Conservation (phyloP, 2,888 invertebrate species). For the Xestia rhomboidea region DNA sequence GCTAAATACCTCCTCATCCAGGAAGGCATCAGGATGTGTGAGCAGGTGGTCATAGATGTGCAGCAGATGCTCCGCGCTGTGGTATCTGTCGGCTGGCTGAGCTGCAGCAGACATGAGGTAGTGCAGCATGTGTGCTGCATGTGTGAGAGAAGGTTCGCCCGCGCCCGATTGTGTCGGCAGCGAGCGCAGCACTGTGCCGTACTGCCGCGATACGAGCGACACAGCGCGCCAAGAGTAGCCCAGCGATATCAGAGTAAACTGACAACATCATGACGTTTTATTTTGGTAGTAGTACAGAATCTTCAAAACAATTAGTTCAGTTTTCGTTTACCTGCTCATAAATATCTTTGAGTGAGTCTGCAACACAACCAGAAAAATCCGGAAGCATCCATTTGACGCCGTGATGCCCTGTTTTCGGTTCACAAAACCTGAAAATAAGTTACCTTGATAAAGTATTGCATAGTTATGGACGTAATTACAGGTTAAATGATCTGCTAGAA, state of each 20-base stretch:
- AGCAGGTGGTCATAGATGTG: conserved; percentile 87
- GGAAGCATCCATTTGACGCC: conserved; percentile 94
- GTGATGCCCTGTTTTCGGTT: conserved; percentile 87
- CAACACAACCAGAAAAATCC: conserved; percentile 94
- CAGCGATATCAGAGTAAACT: conserved; percentile 87
- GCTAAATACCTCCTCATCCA: conserved; percentile 92
- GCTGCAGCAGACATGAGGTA: conserved; percentile 86
- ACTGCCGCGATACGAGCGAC: conserved; percentile 89
- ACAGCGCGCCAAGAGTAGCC: conserved; percentile 92
- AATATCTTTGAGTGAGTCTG: conserved; percentile 91
- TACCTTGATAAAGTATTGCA: background rate
- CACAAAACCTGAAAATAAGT: conserved; percentile 82
- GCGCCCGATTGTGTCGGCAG: conserved; percentile 91
- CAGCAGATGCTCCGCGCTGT: conserved; percentile 92
- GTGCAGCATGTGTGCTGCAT: conserved; percentile 90
- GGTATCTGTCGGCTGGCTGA: conserved; percentile 80
- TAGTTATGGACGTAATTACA: background rate
- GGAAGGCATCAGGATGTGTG: conserved; percentile 91
- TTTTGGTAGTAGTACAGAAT: background rate
- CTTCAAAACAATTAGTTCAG: accelerated
- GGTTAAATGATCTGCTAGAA: background rate
- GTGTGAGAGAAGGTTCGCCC: conserved; percentile 91
- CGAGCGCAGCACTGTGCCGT: conserved; percentile 89
- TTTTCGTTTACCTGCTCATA: conserved; percentile 90
- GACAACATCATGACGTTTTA: conserved; percentile 16